These are phyloP conservation scores for Eupeodes corollae DNA, from an alignment of 1,140 invertebrate genomes.

Conservation along the genomic window DNA sequence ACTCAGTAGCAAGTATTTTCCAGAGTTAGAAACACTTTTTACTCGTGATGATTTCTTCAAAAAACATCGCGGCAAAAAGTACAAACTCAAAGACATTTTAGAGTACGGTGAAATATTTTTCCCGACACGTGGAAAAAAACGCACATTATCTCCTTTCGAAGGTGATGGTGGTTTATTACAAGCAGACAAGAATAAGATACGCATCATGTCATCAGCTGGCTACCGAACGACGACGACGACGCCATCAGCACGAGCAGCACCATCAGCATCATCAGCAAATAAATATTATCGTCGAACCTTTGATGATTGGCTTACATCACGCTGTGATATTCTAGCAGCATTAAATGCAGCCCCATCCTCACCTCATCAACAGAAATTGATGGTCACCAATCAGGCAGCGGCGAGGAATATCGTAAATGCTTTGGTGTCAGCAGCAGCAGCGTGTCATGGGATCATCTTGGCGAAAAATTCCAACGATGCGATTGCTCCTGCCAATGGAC, in stretches of 20 bases:
- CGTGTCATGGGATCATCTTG: background rate
- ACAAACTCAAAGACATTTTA: constrained; percentile 34
- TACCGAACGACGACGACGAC: constrained; percentile 11
- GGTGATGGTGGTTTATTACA: background rate
- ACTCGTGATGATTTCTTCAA: constrained; percentile 30
- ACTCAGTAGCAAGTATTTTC: constrained; percentile 26
- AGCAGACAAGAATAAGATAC: background rate
- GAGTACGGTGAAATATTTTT: constrained; percentile 35
- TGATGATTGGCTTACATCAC: no score
- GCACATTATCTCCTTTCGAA: background rate
- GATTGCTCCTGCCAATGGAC: constrained; percentile 6
- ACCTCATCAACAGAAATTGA: background rate
- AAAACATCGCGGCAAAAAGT: constrained; percentile 31
- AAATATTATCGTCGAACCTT: background rate
- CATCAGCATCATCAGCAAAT: constrained; percentile 1
- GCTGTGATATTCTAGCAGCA: background rate
- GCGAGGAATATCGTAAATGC: background rate
- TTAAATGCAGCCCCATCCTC: background rate
- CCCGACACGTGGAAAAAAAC: constrained; percentile 33
- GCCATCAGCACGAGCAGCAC: constrained; percentile 21
- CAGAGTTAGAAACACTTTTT: constrained; percentile 21
- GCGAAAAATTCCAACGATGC: background rate
- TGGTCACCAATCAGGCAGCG: background rate
- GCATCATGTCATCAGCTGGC: background rate
- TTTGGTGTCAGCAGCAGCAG: background rate